Percentiles rank a stretch among this genome's conserved stretches.
Evolutionary conservation across 2,797 vertebrate genomes (phyloP).

Genomic region (Scarus forsteni): DNA sequence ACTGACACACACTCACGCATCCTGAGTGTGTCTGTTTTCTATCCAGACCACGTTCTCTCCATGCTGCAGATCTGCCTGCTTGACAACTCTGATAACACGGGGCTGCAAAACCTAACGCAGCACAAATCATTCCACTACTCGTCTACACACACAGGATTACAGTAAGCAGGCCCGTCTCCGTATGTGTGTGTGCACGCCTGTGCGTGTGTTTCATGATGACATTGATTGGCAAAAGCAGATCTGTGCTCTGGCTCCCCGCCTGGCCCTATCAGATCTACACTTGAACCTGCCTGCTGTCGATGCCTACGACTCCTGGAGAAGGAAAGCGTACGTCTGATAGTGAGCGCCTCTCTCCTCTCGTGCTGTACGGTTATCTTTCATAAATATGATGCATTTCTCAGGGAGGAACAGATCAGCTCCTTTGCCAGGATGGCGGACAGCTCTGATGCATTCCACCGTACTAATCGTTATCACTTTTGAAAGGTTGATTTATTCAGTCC

Average conservation of each 20-base stretch:
- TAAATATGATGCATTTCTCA: conserved; percentile 54
- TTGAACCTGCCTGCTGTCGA: conserved; percentile 61
- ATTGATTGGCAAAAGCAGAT: conserved; percentile 69
- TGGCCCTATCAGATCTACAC: conserved; percentile 70
- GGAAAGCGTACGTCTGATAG: conserved; percentile 52
- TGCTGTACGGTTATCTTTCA: conserved; percentile 53
- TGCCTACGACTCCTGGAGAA: conserved; percentile 25
- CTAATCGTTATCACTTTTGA: conserved; percentile 44
- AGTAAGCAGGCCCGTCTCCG: conserved; percentile 22
- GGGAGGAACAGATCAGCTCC: conserved; percentile 31
- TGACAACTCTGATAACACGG: conserved; percentile 72
- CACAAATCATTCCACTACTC: conserved; percentile 60
- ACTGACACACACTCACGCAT: conserved; percentile 9
- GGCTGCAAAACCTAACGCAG: conserved; percentile 62
- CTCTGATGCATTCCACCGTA: conserved; percentile 33
- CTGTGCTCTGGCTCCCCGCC: conserved; percentile 55
- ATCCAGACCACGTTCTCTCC: conserved; percentile 62
- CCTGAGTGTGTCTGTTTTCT: conserved; percentile 60
- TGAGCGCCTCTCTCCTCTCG: conserved; percentile 28
- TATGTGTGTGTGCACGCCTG: conserved; percentile 28
- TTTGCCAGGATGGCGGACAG: conserved; percentile 28
- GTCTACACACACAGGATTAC: conserved; percentile 34
- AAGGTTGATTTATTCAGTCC: conserved; percentile 56
- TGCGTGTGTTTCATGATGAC: conserved; percentile 56
- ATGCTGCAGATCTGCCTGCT: conserved; percentile 69